Conservation (phyloP, 2,888 invertebrate genomes). For the Parelbella ahira region DNA sequence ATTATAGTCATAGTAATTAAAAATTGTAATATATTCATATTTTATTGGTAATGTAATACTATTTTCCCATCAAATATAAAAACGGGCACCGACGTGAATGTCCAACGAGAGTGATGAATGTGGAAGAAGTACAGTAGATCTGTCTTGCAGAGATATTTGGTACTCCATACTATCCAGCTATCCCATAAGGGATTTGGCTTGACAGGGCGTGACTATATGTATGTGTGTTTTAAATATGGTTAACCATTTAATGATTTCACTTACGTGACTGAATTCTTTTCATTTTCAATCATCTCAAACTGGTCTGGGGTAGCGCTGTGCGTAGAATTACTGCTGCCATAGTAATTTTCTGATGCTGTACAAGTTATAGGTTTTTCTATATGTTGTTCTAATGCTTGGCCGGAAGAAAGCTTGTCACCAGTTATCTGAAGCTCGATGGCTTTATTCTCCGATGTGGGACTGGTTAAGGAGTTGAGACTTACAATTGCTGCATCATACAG, state of each 20-base stretch:
- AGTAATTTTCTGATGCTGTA: constrained; percentile 71
- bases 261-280: constrained; percentile 50
- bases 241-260: no score
- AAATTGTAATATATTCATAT: no score
- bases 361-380: constrained; percentile 56
- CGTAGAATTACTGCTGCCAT: constrained; percentile 72
- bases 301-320: constrained; percentile 82
- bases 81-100: no score
- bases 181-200: no score
- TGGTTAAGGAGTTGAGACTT: constrained; percentile 69
- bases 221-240: no score
- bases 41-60: no score
- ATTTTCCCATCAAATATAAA: no score
- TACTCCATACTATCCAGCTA: no score
- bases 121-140: no score
- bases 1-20: no score
- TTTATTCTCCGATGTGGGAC: constrained; percentile 62
- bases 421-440: constrained; percentile 56
- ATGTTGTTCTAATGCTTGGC: constrained; percentile 36
- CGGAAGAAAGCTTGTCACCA: constrained; percentile 48
- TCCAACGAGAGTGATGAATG: not conserved
- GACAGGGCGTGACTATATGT: no score
- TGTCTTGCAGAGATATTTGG: no score
- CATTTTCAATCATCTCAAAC: constrained; percentile 82
- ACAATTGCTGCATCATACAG: constrained; percentile 74